phyloP scores from a whole-genome alignment of 2,888 invertebrate species.

The Gerris lacustris region DNA sequence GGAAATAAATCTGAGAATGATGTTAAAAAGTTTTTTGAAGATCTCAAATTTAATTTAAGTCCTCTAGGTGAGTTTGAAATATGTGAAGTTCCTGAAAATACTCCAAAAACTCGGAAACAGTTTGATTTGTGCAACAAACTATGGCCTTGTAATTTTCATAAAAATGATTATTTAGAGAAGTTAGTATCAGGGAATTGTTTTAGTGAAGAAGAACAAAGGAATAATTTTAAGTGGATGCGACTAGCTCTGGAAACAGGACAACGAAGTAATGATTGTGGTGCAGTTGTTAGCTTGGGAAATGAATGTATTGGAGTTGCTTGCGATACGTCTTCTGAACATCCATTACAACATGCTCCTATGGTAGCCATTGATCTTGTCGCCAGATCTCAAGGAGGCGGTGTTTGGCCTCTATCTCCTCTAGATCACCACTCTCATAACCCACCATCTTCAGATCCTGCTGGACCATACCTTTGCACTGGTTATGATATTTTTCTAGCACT shows the following conservation, averaged over 20 bases:
- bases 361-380: constrained; percentile 76
- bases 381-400: constrained; percentile 46
- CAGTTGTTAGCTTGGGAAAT: constrained; percentile 61
- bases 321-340: constrained; percentile 46
- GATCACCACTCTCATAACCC: constrained; percentile 17
- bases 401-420: constrained; percentile 20
- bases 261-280: constrained; percentile 39
- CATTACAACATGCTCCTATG: constrained; percentile 74
- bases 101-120: constrained; percentile 55
- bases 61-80: constrained; percentile 41
- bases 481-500: constrained; percentile 68
- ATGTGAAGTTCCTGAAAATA: constrained; percentile 45
- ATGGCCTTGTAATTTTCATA: constrained; percentile 81
- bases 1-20: constrained; percentile 34
- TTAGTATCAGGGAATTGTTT: constrained; percentile 52
- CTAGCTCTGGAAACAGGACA: constrained; percentile 45
- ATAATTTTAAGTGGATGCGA: constrained; percentile 48
- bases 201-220: constrained; percentile 39
- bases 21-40: constrained; percentile 31
- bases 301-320: constrained; percentile 56
- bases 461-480: constrained; percentile 75
- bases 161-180: constrained; percentile 58
- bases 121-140: constrained; percentile 45
- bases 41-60: constrained; percentile 43
- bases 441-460: constrained; percentile 36